Evolutionary conservation across 2,888 invertebrate species (phyloP), one percentile per base, ranked within the genome.

Genomic region (Lamellibrachia columna): DNA sequence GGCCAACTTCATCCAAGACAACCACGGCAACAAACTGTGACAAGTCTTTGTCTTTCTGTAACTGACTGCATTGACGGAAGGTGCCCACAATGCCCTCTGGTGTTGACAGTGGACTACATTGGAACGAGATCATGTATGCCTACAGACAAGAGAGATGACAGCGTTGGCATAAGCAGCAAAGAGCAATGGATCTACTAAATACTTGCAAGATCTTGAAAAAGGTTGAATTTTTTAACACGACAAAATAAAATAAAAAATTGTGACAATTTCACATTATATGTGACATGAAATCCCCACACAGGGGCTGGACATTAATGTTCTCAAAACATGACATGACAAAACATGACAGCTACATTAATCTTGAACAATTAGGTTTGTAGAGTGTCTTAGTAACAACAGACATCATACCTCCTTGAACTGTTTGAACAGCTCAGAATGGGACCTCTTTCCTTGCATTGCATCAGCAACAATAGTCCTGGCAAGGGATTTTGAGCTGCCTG

Each of bases 401-500:
- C 96, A 95, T 95, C 95, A 91, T 92, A 95, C 96, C 95, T 95
- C 95, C 93, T 96, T 96, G 91, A 96, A 93, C 7, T 94, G 92
- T 92, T 94, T 95, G 94, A 96, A 96, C 52, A 96, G 94, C 2
- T 94, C 93, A 40, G 94, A 93, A 90, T 94, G 93, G 2, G 96
- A 95, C 28, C 95, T 94, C 92, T 95, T 95, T 53, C 96, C 96
- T 92, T 96, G 95, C 96, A 96, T 96, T 75, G 95, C 95, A 93
- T 96, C 95, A 22, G 94, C 94, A 7, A 96, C 96, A 92, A 96
- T 95, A 90, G 96, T 95, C 91, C 96, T 96, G 15, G 96, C 96
- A 90, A 96, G 94, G 28, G 96, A 96, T 93, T 96, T 96, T 53
- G 96, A 96, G 93, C 96, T 96, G 52, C 96, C 96, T 22, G 96